Percentiles rank a stretch among this genome's conserved stretches.
Evolutionary conservation across 1,140 invertebrate genomes (phyloP).

Genomic region (Micrasema minimum): DNA sequence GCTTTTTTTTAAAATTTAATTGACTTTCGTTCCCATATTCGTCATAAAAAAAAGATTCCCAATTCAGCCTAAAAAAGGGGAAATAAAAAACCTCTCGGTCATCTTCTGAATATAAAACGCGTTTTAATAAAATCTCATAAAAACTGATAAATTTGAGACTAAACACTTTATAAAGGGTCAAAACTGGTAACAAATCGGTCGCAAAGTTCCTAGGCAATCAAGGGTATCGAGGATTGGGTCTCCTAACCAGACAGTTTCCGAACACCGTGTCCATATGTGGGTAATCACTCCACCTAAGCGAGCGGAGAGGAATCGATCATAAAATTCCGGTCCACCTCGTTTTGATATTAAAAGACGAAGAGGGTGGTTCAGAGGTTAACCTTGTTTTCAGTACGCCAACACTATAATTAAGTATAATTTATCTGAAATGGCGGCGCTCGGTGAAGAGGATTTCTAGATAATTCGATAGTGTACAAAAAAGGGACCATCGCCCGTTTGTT

Average conservation of each 20-base stretch:
- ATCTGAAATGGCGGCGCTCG: constrained; percentile 48
- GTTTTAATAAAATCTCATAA: constrained; percentile 47
- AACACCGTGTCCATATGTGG: constrained; percentile 29
- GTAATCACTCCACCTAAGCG: constrained; percentile 18
- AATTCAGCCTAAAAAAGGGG: neutral
- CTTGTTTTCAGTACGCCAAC: constrained; percentile 51
- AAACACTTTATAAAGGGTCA: constrained; percentile 52
- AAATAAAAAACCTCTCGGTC: constrained; percentile 11
- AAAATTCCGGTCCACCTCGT: constrained; percentile 41
- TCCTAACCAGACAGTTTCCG: constrained; percentile 31
- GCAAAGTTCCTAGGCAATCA: constrained; percentile 35
- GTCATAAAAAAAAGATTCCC: constrained; percentile 5
- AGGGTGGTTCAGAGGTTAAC: constrained; percentile 52
- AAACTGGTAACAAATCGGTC: constrained; percentile 46
- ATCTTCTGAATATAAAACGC: constrained; percentile 33
- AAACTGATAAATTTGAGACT: constrained; percentile 41
- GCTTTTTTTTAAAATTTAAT: too few species aligned
- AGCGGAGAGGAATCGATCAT: constrained; percentile 37
- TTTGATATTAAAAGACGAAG: constrained; percentile 46
- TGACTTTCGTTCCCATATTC: constrained; percentile 11
- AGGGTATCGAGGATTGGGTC: neutral
- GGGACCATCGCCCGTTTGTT: constrained; percentile 33
- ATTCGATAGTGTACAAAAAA: constrained; percentile 26
- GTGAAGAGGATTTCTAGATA: constrained; percentile 33
- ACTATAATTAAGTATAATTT: constrained; percentile 54